phyloP scores from a whole-genome alignment of 1,140 invertebrate species.

The Palaemon carinicauda region DNA sequence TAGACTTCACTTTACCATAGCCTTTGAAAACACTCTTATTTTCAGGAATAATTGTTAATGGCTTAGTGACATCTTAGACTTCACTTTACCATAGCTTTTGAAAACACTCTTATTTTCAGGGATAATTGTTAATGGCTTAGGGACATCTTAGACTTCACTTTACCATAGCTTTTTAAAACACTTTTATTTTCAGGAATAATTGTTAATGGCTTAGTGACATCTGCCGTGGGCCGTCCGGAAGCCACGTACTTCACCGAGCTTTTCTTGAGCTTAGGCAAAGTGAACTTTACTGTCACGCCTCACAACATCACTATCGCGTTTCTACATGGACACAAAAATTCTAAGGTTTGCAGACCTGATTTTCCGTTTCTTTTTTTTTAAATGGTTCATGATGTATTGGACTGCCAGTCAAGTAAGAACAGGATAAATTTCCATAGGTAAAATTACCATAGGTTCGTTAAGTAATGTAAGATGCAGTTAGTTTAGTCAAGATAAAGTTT shows the following conservation, averaged over 20 bases:
- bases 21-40: no score
- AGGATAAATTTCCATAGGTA: no score
- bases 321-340: not conserved
- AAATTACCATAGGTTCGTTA: not conserved
- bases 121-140: slow-evolving; percentile 40
- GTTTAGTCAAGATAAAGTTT: not conserved
- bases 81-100: no score
- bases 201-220: slow-evolving; percentile 40
- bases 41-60: no score
- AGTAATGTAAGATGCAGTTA: not conserved
- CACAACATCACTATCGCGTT: not conserved
- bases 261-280: slow-evolving; percentile 21
- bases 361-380: no score
- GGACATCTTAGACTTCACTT: no score
- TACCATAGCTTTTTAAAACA: no score
- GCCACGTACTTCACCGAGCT: slow-evolving; percentile 43
- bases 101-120: slow-evolving; percentile 8
- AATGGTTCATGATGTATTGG: no score
- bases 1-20: no score
- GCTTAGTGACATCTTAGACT: no score
- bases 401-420: no score
- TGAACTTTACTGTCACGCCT: slow-evolving; percentile 42
- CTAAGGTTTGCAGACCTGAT: slow-evolving; percentile 12
- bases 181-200: slow-evolving; percentile 23
- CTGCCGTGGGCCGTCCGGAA: not conserved